Base-by-base conservation (phyloP, 2,113 vertebrate genomes). In the Actinemys pallida region DNA sequence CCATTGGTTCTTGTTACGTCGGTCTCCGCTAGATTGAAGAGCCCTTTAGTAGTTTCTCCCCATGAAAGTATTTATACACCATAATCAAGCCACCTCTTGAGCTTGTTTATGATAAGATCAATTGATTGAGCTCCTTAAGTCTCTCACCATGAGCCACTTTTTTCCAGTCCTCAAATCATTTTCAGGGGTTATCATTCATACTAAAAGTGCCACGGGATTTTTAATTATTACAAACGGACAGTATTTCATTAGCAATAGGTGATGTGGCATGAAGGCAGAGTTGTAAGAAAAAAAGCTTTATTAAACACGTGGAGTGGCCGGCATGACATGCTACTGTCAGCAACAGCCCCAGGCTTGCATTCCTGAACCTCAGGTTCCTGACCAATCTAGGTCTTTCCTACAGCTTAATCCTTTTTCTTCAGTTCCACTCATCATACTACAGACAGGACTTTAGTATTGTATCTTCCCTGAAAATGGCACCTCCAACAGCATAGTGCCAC, bases 1-100 rank as follows among this genome's bases (percentile, higher is more conserved):
- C 81, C 25, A 10, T 83, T 0, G 0, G 39, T 29, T 94, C 27
- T 50, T 45, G 13, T 50, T 42, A 5, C 0, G 0, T 65, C 82
- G 81, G 88, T 93, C 47, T 13, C 75, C 47, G 2, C 4, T 19
- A 49, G n/a, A 22, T 4, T 3, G 0, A 87, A 42, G 47, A 92
- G 19, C 10, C 49, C 7, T 91, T 89, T 83, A 45, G 65, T 87
- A 89, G 10, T 88, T 56, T 84, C 90, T 53, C 62, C 62, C 86
- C 56, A 86, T 94, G 86, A 69, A 97, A 94, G 93, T 94, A 62
- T 62, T 62, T 31, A 94, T 0, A 1, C 16, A 88, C 82, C 57
- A 35, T 39, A 69, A 89, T 81, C 84, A 85, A 0, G 91, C 85
- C 84, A 93, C 75, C 87, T 88, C 88, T 91, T 4, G 91, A 91